phyloP scores from a whole-genome alignment of 1,140 invertebrate genomes.

The Phocides pigmalion region DNA sequence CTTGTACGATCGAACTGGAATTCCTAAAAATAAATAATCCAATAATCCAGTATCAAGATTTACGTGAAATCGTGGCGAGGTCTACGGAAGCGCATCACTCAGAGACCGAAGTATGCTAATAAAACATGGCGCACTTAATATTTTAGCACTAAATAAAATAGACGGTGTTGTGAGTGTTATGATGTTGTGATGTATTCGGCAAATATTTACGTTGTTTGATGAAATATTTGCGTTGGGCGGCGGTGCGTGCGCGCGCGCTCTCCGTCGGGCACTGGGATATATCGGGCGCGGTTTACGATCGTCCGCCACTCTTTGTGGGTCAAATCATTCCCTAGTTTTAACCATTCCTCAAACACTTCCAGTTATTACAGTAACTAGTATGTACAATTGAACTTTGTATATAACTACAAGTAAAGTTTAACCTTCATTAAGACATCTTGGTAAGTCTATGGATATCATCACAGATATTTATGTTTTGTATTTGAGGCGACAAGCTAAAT shows the following conservation, averaged over 20 bases:
- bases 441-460: too few species aligned
- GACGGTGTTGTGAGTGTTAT: conserved; percentile 5
- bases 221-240: conserved; percentile 9
- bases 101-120: neutral
- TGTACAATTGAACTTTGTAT: too few species aligned
- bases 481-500: too few species aligned
- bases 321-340: conserved; percentile 1
- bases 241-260: conserved; percentile 37
- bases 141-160: conserved; percentile 19
- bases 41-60: conserved; percentile 14
- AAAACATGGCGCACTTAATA: conserved; percentile 4
- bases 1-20: neutral
- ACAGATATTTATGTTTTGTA: too few species aligned
- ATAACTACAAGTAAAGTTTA: too few species aligned
- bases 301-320: conserved; percentile 11
- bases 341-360: neutral
- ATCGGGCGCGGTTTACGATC: conserved; percentile 35
- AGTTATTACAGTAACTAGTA: neutral
- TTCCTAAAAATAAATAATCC: conserved; percentile 20
- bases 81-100: too few species aligned
- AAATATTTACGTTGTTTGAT: conserved; percentile 26
- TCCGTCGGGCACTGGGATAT: conserved; percentile 39
- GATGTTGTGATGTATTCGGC: conserved; percentile 3
- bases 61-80: neutral
- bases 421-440: too few species aligned